phyloP scores from a whole-genome alignment of 2,797 vertebrate species.

The Scomberomorus guttatus region DNA sequence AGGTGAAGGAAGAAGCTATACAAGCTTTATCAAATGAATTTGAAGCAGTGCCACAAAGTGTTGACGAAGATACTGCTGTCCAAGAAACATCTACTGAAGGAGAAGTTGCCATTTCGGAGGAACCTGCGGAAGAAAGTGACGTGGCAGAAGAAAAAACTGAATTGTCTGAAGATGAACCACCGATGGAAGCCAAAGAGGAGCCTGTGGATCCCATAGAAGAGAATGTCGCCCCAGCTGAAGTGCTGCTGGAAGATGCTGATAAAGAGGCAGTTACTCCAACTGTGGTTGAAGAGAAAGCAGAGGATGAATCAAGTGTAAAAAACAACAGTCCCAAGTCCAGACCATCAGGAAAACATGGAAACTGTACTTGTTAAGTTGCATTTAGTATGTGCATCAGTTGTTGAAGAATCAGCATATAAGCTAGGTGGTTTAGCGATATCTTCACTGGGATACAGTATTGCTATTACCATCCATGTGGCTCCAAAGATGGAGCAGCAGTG shows the following conservation, averaged over 20 bases:
- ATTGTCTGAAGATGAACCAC: neutral
- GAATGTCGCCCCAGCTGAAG: neutral
- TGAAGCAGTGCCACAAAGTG: neutral
- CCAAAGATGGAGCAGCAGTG: constrained; percentile 15
- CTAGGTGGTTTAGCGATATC: constrained; percentile 26
- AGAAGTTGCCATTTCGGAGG: neutral
- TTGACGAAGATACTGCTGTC: neutral
- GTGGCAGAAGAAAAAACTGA: neutral
- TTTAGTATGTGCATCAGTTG: constrained; percentile 42
- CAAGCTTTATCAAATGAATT: constrained; percentile 17
- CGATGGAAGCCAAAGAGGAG: neutral
- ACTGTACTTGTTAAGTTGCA: constrained; percentile 43
- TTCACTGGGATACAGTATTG: constrained; percentile 30
- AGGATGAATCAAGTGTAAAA: neutral
- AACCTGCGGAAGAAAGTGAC: neutral
- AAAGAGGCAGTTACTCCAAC: neutral
- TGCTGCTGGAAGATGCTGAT: neutral
- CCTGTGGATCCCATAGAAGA: neutral
- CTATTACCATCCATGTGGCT: constrained; percentile 49
- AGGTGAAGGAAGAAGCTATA: constrained; percentile 17
- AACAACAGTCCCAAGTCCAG: neutral
- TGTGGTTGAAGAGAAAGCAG: neutral
- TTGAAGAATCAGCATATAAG: constrained; percentile 46
- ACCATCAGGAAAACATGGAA: constrained; percentile 1
- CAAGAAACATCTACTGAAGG: neutral